These are phyloP conservation scores for Hippocampus mohnikei DNA, from an alignment of 2,113 vertebrate species.

Conservation along the genomic window DNA sequence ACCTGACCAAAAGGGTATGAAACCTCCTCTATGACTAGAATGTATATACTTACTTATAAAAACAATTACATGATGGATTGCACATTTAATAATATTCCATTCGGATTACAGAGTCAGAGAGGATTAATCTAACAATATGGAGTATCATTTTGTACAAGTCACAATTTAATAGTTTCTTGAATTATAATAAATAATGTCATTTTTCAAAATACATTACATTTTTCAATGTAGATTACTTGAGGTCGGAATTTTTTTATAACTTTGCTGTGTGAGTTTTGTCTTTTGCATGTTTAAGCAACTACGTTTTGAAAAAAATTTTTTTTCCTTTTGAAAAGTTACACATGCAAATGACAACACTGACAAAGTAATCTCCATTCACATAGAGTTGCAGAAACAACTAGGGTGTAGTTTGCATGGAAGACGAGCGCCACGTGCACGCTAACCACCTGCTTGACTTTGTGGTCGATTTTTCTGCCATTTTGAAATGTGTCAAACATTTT, in stretches of 20 bases:
- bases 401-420: neutral
- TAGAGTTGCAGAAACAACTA: neutral
- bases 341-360: neutral
- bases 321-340: too few relatives aligned
- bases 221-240: too few relatives aligned
- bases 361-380: too few relatives aligned
- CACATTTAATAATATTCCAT: neutral
- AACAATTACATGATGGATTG: neutral
- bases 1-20: conserved; percentile 74
- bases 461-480: too few relatives aligned
- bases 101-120: neutral
- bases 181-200: neutral
- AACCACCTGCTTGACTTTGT: neutral
- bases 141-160: neutral
- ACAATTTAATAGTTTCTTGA: neutral
- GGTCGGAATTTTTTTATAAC: too few relatives aligned
- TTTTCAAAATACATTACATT: too few relatives aligned
- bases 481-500: too few relatives aligned
- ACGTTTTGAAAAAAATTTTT: too few relatives aligned
- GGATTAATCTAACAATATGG: neutral
- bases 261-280: too few relatives aligned
- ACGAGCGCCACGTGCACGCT: neutral
- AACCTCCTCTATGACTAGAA: neutral
- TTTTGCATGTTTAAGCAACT: too few relatives aligned
- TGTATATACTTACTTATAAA: neutral